Evolutionary conservation across 2,113 vertebrate genomes (phyloP).

Genomic region (Tachysurus vachellii): DNA sequence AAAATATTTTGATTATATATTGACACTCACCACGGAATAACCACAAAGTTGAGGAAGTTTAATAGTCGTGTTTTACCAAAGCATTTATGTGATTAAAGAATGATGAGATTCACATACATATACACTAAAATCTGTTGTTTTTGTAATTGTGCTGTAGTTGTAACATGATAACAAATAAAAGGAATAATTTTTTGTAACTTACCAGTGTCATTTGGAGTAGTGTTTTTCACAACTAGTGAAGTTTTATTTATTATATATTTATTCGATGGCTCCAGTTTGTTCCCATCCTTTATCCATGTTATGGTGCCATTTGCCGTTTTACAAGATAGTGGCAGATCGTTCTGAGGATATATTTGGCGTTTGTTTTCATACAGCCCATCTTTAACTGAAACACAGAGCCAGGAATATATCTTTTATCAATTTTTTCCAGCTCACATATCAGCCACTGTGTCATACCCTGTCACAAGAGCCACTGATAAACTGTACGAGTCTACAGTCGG

Average conservation of each 20-base stretch:
- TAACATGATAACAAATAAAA: not conserved
- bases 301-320: not conserved
- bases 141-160: not conserved
- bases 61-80: not conserved
- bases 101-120: not conserved
- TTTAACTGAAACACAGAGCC: not conserved
- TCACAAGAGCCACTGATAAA: too few relatives aligned
- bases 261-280: not conserved
- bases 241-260: not conserved
- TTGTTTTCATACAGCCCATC: not conserved
- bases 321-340: not conserved
- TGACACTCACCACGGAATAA: too few relatives aligned
- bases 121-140: not conserved
- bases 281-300: conserved; percentile 30
- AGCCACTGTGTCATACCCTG: too few relatives aligned
- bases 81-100: too few relatives aligned
- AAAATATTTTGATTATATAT: too few relatives aligned
- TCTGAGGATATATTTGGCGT: conserved; percentile 13
- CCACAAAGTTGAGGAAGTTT: too few relatives aligned
- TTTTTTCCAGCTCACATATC: not conserved
- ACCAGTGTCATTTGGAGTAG: conserved; percentile 4
- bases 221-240: not conserved
- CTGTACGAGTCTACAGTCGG: not conserved
- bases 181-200: not conserved
- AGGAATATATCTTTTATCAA: not conserved